Evolutionary conservation across 64 coral and sea anemone species (phyloP).

Genomic region (Porites australiensis): DNA sequence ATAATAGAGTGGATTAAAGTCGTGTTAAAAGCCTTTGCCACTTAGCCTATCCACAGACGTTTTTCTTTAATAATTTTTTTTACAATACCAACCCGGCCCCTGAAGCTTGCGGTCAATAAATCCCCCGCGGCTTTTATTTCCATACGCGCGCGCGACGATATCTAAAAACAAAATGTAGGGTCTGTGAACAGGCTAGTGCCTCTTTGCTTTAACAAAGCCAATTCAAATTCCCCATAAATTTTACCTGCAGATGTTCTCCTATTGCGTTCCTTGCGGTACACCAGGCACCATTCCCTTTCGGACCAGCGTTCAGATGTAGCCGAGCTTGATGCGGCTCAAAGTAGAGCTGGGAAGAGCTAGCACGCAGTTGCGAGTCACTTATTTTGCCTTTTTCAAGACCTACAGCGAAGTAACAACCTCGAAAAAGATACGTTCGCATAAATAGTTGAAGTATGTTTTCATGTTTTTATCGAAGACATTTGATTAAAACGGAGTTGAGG

Average conservation of each 20-base stretch:
- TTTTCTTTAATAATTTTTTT: too few species aligned
- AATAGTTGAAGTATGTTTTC: not conserved
- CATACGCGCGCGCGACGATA: too few species aligned
- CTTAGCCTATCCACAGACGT: too few species aligned
- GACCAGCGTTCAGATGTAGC: slow-evolving; percentile 37
- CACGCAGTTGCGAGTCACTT: not conserved
- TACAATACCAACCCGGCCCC: too few species aligned
- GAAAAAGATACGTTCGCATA: not conserved
- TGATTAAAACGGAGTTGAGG: not conserved
- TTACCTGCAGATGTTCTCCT: slow-evolving; percentile 54
- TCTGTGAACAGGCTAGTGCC: too few species aligned
- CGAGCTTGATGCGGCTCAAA: slow-evolving; percentile 46
- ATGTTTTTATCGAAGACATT: not conserved
- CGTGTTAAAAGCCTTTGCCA: too few species aligned
- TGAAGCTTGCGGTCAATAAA: too few species aligned
- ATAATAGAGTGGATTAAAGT: too few species aligned
- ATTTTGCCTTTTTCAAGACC: slow-evolving; percentile 47
- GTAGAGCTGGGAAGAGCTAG: slow-evolving; percentile 16
- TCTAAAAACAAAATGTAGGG: too few species aligned
- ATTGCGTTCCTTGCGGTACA: slow-evolving; percentile 1
- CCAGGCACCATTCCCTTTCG: slow-evolving; percentile 47
- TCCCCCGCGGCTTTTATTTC: too few species aligned
- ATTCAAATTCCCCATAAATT: too few species aligned
- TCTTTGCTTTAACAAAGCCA: not conserved
- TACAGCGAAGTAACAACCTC: slow-evolving; percentile 26